phyloP scores from a whole-genome alignment of 2,797 vertebrate genomes.

The Pagetopsis macropterus region DNA sequence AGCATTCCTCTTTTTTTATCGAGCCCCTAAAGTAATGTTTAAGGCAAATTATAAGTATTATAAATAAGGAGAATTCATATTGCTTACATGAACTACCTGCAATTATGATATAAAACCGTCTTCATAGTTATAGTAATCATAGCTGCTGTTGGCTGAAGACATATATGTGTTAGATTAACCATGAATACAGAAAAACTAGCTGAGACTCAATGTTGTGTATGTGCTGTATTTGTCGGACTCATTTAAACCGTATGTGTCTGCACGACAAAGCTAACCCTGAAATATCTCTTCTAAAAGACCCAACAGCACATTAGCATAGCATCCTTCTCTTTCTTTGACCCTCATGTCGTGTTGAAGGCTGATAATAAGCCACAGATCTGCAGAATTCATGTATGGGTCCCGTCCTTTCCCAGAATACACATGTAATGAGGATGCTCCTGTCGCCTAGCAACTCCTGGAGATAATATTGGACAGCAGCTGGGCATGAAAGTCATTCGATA shows the following conservation, averaged over 20 bases:
- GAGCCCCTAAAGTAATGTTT: neutral
- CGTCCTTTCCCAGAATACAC: constrained; percentile 64
- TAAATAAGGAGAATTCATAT: neutral
- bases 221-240: neutral
- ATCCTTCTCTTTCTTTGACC: constrained; percentile 41
- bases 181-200: neutral
- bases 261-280: constrained; percentile 44
- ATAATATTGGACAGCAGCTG: constrained; percentile 72
- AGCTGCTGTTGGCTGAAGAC: constrained; percentile 1
- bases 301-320: constrained; percentile 24
- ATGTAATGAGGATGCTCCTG: constrained; percentile 67
- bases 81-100: neutral
- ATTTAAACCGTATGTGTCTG: constrained; percentile 1
- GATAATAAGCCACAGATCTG: constrained; percentile 53
- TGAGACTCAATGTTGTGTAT: neutral
- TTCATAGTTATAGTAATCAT: neutral
- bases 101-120: neutral
- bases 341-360: constrained; percentile 25
- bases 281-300: constrained; percentile 24
- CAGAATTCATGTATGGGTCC: constrained; percentile 57
- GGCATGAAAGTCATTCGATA: constrained; percentile 68
- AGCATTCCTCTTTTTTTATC: neutral
- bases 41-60: neutral
- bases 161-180: neutral
- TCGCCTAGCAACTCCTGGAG: constrained; percentile 74